Conservation (phyloP, 2,888 invertebrate species). For the Drosophila peninsularis region DNA sequence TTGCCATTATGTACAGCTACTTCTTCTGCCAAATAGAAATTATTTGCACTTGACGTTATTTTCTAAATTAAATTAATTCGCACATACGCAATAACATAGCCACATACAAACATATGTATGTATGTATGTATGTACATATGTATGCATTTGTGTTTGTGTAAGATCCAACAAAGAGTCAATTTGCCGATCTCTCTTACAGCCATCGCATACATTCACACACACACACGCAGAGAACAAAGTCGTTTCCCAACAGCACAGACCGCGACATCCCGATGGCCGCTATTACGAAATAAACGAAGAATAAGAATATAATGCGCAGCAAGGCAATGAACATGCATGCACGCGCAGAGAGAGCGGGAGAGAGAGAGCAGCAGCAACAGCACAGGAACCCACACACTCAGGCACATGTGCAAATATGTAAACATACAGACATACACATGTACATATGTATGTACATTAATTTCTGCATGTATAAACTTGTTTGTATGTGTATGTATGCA, state of each 20-base stretch:
- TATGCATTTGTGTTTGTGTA: neutral
- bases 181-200: slow-evolving; percentile 15
- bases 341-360: neutral
- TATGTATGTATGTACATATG: neutral
- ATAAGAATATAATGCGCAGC: slow-evolving; percentile 53
- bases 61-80: slow-evolving; percentile 13
- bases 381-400: slow-evolving; percentile 20
- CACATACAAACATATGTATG: neutral
- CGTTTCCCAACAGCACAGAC: slow-evolving; percentile 5
- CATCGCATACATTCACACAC: slow-evolving; percentile 5
- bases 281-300: slow-evolving; percentile 76
- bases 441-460: slow-evolving; percentile 2
- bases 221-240: slow-evolving; percentile 11
- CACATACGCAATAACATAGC: slow-evolving; percentile 5
- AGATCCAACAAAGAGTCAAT: slow-evolving; percentile 49
- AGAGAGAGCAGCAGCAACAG: neutral
- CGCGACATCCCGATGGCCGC: slow-evolving; percentile 52
- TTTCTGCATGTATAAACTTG: slow-evolving; percentile 4
- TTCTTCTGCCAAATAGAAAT: slow-evolving; percentile 57
- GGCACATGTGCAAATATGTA: slow-evolving; percentile 1
- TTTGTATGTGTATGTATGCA: slow-evolving; percentile 8
- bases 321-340: slow-evolving; percentile 35
- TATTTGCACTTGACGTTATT: slow-evolving; percentile 50
- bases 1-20: slow-evolving; percentile 19
- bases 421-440: neutral